These are phyloP conservation scores for Neoarius graeffei DNA, from an alignment of 2,113 vertebrate species.

Conservation along the genomic window DNA sequence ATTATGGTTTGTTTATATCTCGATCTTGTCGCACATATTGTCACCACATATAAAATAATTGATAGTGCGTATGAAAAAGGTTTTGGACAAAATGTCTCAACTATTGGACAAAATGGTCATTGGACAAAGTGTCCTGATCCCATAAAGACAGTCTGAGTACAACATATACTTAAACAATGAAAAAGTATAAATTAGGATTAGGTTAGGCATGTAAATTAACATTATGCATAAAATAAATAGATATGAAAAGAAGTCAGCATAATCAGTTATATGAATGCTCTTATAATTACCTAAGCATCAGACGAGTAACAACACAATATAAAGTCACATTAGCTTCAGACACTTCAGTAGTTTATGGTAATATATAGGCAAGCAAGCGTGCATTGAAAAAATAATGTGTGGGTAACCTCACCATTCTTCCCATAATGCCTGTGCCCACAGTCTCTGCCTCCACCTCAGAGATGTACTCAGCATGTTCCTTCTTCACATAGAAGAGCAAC, in stretches of 20 bases:
- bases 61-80: too few species aligned
- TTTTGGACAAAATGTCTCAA: too few species aligned
- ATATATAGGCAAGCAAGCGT: background rate
- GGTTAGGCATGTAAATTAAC: background rate
- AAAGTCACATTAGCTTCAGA: background rate
- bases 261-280: background rate
- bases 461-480: constrained; percentile 83
- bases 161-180: background rate
- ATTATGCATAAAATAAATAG: background rate
- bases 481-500: constrained; percentile 88
- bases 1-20: too few species aligned
- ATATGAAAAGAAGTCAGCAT: background rate
- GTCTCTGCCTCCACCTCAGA: constrained; percentile 87
- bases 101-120: too few species aligned
- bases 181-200: background rate
- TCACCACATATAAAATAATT: too few species aligned
- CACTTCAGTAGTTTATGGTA: background rate
- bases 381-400: background rate
- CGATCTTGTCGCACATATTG: too few species aligned
- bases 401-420: constrained; percentile 85
- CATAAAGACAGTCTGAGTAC: background rate
- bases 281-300: background rate
- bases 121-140: too few species aligned
- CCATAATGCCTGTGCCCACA: constrained; percentile 98
- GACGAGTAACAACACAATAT: background rate